A percentile compares a stretch with the other conserved stretches of the same genome.
phyloP scores from a whole-genome alignment of 2,113 vertebrate genomes.

The Ochotona curzoniae region DNA sequence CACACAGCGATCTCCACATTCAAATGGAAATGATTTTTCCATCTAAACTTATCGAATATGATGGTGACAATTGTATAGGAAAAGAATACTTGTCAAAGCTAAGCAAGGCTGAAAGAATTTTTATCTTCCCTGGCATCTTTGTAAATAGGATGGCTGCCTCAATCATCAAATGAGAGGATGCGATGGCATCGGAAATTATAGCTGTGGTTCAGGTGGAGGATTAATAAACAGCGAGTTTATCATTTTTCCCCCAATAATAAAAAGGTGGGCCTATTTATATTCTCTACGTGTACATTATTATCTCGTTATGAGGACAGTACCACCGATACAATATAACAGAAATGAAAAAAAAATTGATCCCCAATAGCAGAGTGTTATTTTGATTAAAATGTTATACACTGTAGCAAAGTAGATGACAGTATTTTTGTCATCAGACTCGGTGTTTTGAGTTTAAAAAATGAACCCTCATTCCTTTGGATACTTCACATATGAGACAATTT shows the following conservation, averaged over 20 bases:
- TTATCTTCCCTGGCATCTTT: conserved; percentile 63
- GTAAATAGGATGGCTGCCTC: conserved; percentile 72
- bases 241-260: conserved; percentile 21
- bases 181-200: conserved; percentile 55
- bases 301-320: neutral
- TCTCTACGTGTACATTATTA: neutral
- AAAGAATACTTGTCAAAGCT: conserved; percentile 74
- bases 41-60: conserved; percentile 59
- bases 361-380: neutral
- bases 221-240: conserved; percentile 67
- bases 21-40: conserved; percentile 71
- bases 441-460: neutral
- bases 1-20: conserved; percentile 66
- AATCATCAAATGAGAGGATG: conserved; percentile 63
- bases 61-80: conserved; percentile 32
- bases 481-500: neutral
- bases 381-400: neutral
- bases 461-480: neutral
- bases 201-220: conserved; percentile 45
- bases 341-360: neutral
- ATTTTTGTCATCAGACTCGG: neutral
- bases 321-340: neutral
- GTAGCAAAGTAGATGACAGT: neutral
- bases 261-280: conserved; percentile 44
- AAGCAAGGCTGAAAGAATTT: conserved; percentile 54